Percentiles rank a stretch among this genome's conserved stretches.
These are phyloP conservation scores for Pyrgilauda ruficollis DNA, from an alignment of 2,113 vertebrate genomes.

Conservation along the genomic window DNA sequence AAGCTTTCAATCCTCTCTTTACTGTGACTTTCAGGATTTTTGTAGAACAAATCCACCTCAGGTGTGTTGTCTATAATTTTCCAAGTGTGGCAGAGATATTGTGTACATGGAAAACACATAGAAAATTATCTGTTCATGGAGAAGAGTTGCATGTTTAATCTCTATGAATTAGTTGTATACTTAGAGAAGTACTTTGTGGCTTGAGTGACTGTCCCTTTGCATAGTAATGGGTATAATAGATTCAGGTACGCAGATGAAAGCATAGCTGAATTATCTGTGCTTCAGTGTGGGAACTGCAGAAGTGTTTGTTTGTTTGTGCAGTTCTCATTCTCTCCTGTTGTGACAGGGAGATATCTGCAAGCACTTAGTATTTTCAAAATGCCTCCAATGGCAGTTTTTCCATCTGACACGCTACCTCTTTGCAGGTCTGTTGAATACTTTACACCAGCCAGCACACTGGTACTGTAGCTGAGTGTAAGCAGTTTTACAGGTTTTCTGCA, in stretches of 20 bases:
- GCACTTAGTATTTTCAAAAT: not conserved
- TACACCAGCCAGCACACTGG: slow-evolving; percentile 32
- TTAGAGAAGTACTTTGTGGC: not conserved
- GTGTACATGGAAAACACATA: not conserved
- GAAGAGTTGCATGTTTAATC: not conserved
- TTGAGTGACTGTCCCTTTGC: not conserved
- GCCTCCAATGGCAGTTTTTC: slow-evolving; percentile 38
- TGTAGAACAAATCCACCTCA: not conserved
- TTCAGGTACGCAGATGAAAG: not conserved
- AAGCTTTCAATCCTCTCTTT: not conserved
- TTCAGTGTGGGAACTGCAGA: not conserved
- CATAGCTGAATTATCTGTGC: not conserved
- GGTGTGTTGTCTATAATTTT: not conserved
- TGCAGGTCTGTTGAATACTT: slow-evolving; percentile 57
- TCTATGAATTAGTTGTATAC: not conserved
- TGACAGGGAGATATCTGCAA: not conserved
- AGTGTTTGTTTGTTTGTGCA: not conserved
- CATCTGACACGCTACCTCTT: slow-evolving; percentile 43
- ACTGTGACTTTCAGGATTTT: not conserved
- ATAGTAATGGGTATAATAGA: not conserved
- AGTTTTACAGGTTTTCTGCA: slow-evolving; percentile 75
- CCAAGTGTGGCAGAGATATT: not conserved
- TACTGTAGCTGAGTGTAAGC: slow-evolving; percentile 57
- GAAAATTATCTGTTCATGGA: not conserved
- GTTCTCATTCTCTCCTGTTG: not conserved